Evolutionary conservation across 2,113 vertebrate genomes (phyloP).

Genomic region (Galemys pyrenaicus): DNA sequence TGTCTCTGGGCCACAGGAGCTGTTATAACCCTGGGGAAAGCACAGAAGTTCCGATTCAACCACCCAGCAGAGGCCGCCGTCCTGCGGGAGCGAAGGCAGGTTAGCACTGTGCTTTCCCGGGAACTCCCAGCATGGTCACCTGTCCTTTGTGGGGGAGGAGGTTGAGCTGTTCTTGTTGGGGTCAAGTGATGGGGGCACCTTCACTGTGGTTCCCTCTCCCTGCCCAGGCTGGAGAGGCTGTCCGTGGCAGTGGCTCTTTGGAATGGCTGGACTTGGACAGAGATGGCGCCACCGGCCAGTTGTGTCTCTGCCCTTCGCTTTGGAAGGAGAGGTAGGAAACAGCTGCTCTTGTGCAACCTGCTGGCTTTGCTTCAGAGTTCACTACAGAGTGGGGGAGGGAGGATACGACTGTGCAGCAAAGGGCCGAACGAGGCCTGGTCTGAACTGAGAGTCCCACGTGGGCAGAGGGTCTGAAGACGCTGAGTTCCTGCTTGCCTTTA

Average conservation of each 20-base stretch:
- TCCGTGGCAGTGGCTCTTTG: slow-evolving; percentile 81
- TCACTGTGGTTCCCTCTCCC: background rate
- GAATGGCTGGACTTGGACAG: slow-evolving; percentile 87
- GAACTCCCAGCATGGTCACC: background rate
- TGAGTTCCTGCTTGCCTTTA: background rate
- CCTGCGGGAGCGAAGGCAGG: slow-evolving; percentile 91
- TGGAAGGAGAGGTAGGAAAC: slow-evolving; percentile 79
- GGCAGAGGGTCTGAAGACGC: background rate
- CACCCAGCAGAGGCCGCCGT: slow-evolving; percentile 95
- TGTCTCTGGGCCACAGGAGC: slow-evolving; percentile 86
- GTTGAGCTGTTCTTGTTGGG: background rate
- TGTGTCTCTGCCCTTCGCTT: slow-evolving; percentile 73
- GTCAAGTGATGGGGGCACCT: background rate
- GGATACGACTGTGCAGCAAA: background rate
- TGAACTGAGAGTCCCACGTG: background rate
- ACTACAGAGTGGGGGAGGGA: background rate
- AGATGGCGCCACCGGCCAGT: slow-evolving; percentile 70
- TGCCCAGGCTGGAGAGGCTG: slow-evolving; percentile 85
- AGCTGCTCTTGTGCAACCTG: background rate
- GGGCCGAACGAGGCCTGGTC: background rate
- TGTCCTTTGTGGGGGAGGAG: background rate
- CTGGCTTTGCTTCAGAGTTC: background rate
- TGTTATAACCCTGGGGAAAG: slow-evolving; percentile 92
- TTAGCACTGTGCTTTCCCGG: slow-evolving; percentile 76
- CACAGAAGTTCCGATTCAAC: slow-evolving; percentile 95